Evolutionary conservation across 2,113 vertebrate species (phyloP).

Genomic region (Antidorcas marsupialis): DNA sequence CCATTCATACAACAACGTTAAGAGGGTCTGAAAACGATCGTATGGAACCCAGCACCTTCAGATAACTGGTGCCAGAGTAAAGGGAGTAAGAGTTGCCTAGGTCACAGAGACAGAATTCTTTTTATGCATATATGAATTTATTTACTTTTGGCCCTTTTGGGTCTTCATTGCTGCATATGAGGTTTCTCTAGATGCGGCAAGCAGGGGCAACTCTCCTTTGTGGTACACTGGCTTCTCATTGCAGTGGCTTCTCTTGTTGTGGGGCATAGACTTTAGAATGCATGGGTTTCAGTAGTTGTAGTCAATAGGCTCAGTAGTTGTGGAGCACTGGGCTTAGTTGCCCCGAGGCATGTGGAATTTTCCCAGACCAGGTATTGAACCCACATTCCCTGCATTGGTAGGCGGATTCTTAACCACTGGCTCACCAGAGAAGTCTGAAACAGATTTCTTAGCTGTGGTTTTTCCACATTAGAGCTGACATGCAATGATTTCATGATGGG

Average conservation of each 20-base stretch:
- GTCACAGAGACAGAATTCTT: background rate
- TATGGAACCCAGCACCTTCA: background rate
- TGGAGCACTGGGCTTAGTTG: background rate
- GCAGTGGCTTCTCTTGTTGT: background rate
- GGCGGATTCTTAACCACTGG: background rate
- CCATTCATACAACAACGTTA: background rate
- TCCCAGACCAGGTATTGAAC: background rate
- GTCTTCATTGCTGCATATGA: background rate
- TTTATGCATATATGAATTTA: background rate
- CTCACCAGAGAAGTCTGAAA: background rate
- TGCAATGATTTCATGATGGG: background rate
- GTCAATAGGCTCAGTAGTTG: background rate
- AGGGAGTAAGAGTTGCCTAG: background rate
- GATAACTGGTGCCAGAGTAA: background rate
- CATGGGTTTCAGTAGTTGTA: background rate
- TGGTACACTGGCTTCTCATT: background rate
- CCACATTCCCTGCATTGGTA: background rate
- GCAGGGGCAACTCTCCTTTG: background rate
- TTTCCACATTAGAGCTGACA: background rate
- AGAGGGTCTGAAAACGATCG: background rate
- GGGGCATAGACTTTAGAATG: background rate
- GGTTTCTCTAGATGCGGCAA: background rate
- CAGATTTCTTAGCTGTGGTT: background rate
- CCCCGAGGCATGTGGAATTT: background rate
- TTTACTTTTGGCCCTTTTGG: background rate